Conservation (phyloP, 2,797 vertebrate genomes). For the Sphenopsis melanotis region DNA sequence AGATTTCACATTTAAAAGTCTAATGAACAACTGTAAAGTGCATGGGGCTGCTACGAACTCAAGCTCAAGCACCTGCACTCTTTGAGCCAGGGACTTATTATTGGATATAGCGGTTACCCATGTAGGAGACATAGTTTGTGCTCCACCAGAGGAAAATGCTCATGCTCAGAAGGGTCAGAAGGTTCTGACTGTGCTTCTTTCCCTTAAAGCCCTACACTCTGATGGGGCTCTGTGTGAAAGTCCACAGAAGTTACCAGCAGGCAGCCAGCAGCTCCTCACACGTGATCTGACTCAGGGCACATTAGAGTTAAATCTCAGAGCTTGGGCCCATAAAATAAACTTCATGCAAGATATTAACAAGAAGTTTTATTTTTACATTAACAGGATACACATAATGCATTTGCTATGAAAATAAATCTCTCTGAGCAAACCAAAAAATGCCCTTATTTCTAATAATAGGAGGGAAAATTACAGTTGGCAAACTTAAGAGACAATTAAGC, state of each 20-base stretch:
- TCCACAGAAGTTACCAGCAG: neutral
- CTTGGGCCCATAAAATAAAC: neutral
- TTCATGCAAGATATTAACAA: neutral
- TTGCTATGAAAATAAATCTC: conserved; percentile 38
- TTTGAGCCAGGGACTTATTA: neutral
- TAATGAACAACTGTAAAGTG: neutral
- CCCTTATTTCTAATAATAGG: conserved; percentile 56
- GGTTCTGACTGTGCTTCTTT: neutral
- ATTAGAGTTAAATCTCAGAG: neutral
- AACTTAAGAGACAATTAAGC: conserved; percentile 45
- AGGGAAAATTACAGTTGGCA: conserved; percentile 57
- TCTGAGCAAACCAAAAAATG: conserved; percentile 11
- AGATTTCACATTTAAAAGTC: neutral
- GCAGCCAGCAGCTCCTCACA: neutral
- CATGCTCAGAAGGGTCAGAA: neutral
- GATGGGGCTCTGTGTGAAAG: too few species aligned
- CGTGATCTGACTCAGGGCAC: neutral
- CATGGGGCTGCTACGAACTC: neutral
- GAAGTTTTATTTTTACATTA: conserved; percentile 20
- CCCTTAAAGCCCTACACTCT: neutral
- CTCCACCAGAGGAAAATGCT: neutral
- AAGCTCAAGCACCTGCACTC: neutral
- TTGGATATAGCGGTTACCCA: neutral
- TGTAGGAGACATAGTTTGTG: neutral
- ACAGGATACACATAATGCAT: neutral